Percentiles rank a stretch among this genome's conserved stretches.
Conservation (phyloP, 1,140 invertebrate genomes). For the Vanessa tameamea region DNA sequence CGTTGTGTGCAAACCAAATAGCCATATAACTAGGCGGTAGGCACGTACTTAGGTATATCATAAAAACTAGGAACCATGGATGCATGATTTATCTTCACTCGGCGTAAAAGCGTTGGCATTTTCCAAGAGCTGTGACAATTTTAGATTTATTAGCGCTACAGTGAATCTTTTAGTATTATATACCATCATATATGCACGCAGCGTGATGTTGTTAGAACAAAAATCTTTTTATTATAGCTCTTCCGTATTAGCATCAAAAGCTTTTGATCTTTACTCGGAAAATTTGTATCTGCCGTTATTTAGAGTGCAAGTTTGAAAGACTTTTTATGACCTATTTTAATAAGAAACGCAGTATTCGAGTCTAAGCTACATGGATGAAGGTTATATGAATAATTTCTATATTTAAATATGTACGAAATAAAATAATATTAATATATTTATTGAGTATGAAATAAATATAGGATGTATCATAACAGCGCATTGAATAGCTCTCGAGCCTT, state of each 20-base stretch:
- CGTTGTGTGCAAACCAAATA: not conserved
- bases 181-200: not conserved
- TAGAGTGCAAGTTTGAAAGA: not conserved
- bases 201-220: not conserved
- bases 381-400: no score
- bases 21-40: slow-evolving; percentile 5
- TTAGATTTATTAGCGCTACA: slow-evolving; percentile 27
- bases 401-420: not conserved
- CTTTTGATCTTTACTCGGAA: slow-evolving; percentile 9
- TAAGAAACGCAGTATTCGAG: not conserved
- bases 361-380: not conserved
- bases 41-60: slow-evolving; percentile 5
- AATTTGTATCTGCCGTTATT: not conserved
- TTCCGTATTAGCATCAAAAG: not conserved
- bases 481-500: slow-evolving; percentile 16
- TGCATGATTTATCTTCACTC: slow-evolving; percentile 24
- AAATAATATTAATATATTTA: not conserved
- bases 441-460: slow-evolving; percentile 5
- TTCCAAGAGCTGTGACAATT: slow-evolving; percentile 18
- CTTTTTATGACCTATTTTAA: slow-evolving; percentile 8
- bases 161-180: slow-evolving; percentile 6
- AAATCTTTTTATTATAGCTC: not conserved
- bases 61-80: slow-evolving; percentile 14
- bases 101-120: slow-evolving; percentile 15
- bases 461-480: not conserved